Base-by-base conservation (phyloP, 2,113 vertebrate species). In the Eonycteris spelaea region DNA sequence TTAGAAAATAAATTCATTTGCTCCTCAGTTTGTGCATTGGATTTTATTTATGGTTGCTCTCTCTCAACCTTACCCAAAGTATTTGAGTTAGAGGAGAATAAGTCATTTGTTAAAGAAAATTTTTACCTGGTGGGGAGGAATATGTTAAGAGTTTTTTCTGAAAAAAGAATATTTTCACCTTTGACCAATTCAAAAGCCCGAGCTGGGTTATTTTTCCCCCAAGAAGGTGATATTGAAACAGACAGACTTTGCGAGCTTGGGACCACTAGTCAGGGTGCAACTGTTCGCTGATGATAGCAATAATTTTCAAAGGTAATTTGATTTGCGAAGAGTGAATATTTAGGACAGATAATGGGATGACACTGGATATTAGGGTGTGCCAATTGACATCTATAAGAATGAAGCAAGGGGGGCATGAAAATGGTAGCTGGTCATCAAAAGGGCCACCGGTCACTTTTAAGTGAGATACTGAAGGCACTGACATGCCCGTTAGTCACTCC, bases 261-360 rank as follows among this genome's bases (percentile, higher is more conserved):
- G 57, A 51, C 35, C n/a, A 7, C 40, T 38, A 26, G 84, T 63
- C 0, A 11, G n/a, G 73, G 28, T 16, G 7, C 95, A 87, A 55
- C 84, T 97, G 84, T 74, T 65, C n/a, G 57, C 68, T 70, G 68
- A 71, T 22, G 35, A 57, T 26, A 57, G 53, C 35, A 65, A 71
- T 80, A 61, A 96, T 85, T 93, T 93, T 68, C 55, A 65, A 77
- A 90, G 92, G 84, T 80, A 70, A 95, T 95, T 84, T 92, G 79
- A 73, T 93, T 61, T 91, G 90, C 80, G 59, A 53, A 71, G 71
- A 83, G 86, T 92, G 86, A 28, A 28, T 61, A 65, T 92, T 91
- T 59, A 30, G 59, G 63, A 92, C 55, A 71, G 75, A 74, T 68
- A 84, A 70, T 4, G 35, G 71, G 30, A 33, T 30, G 18, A 43